phyloP scores from a whole-genome alignment of 2,113 vertebrate genomes.

The Suncus etruscus region DNA sequence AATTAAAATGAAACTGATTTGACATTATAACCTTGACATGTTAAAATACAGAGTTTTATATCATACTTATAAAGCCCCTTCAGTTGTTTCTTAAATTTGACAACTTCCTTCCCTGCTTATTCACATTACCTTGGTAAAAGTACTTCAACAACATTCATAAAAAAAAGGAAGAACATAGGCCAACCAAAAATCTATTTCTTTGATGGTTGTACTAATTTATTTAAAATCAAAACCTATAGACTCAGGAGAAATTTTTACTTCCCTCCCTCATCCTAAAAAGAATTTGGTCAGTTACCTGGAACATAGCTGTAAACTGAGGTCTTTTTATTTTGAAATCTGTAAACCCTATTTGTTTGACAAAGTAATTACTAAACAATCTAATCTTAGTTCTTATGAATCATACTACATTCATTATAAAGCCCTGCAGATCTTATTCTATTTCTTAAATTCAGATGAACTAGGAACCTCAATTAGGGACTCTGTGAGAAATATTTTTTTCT shows the following conservation, averaged over 20 bases:
- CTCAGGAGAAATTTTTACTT: not conserved
- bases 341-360: not conserved
- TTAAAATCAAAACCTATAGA: not conserved
- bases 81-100: not conserved
- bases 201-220: not conserved
- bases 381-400: not conserved
- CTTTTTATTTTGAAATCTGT: not conserved
- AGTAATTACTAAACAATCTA: not conserved
- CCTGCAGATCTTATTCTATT: not conserved
- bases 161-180: not conserved
- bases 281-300: not conserved
- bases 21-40: not conserved
- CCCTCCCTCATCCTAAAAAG: not conserved
- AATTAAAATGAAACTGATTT: not conserved
- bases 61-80: not conserved
- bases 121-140: not conserved
- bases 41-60: conserved; percentile 37
- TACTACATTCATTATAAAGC: not conserved
- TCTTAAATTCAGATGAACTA: not conserved
- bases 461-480: not conserved
- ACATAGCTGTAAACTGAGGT: not conserved
- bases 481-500: not conserved
- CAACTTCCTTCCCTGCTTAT: not conserved
- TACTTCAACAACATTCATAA: not conserved
- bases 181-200: not conserved